Evolutionary conservation across 2,888 invertebrate genomes (phyloP).

Genomic region (Anagyrus pseudococci): DNA sequence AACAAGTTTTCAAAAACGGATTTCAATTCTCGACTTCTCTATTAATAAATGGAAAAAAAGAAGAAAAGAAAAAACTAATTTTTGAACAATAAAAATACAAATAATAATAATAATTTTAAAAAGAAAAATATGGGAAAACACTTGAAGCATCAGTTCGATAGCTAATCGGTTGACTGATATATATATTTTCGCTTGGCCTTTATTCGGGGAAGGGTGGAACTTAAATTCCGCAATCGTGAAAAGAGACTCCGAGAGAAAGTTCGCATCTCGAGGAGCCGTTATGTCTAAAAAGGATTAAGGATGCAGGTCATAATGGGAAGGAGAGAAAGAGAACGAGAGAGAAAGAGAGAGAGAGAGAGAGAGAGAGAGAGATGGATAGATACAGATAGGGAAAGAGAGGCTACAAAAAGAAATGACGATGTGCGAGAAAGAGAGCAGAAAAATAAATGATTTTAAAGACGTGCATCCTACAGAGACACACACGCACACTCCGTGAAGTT

Average conservation of each 20-base stretch:
- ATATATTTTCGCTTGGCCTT: conserved; percentile 32
- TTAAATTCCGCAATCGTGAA: too few relatives aligned
- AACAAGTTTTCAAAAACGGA: conserved; percentile 23
- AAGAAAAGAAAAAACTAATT: background rate
- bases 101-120: background rate
- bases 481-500: conserved; percentile 37
- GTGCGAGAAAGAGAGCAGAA: conserved; percentile 37
- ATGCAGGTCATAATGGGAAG: conserved; percentile 16
- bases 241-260: too few relatives aligned
- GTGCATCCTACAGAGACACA: conserved; percentile 42
- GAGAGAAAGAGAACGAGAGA: too few relatives aligned
- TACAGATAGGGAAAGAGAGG: too few relatives aligned
- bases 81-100: background rate
- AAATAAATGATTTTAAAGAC: conserved; percentile 27
- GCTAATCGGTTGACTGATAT: too few relatives aligned
- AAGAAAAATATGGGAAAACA: too few relatives aligned
- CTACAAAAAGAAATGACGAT: conserved; percentile 34
- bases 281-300: conserved; percentile 8
- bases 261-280: background rate
- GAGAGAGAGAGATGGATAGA: too few relatives aligned
- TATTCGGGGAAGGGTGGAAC: too few relatives aligned
- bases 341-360: too few relatives aligned
- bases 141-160: too few relatives aligned
- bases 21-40: conserved; percentile 35
- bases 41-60: background rate